These are phyloP conservation scores for Bujurquina vittata DNA, from an alignment of 2,113 vertebrate genomes.

Conservation along the genomic window DNA sequence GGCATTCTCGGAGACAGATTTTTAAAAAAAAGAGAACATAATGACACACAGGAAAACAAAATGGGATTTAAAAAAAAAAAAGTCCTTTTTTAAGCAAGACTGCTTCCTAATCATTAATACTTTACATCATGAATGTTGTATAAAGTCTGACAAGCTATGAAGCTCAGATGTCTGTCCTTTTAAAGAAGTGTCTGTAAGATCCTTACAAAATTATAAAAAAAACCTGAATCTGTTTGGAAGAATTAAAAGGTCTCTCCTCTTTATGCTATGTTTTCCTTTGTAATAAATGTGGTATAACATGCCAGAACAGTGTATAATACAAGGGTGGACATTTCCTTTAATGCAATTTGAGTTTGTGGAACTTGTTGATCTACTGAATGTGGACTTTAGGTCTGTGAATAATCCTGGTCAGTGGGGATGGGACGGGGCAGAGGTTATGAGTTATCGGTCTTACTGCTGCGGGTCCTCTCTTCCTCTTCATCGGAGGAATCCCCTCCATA, in stretches of 20 bases:
- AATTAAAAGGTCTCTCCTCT: neutral
- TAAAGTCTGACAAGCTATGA: neutral
- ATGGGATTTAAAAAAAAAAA: neutral
- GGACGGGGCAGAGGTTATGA: constrained; percentile 56
- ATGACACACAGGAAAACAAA: neutral
- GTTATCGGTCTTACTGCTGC: constrained; percentile 74
- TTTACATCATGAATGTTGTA: neutral
- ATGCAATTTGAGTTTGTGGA: constrained; percentile 5
- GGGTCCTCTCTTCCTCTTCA: constrained; percentile 81
- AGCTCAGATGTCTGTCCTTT: neutral
- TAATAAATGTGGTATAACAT: neutral
- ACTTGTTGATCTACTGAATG: constrained; percentile 4
- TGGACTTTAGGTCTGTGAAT: constrained; percentile 34
- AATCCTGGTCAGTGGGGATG: constrained; percentile 36
- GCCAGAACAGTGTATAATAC: constrained; percentile 1
- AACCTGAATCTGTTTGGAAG: neutral
- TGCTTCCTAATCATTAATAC: neutral
- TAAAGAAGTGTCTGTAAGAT: neutral
- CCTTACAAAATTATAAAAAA: neutral
- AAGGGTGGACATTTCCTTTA: constrained; percentile 57
- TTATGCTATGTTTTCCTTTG: neutral
- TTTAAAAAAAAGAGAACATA: neutral
- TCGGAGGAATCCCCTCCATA: constrained; percentile 83
- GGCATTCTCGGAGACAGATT: neutral
- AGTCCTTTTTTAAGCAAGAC: neutral